Evolutionary conservation across 2,113 vertebrate species (phyloP).

Genomic region (Zosterops pallidus): DNA sequence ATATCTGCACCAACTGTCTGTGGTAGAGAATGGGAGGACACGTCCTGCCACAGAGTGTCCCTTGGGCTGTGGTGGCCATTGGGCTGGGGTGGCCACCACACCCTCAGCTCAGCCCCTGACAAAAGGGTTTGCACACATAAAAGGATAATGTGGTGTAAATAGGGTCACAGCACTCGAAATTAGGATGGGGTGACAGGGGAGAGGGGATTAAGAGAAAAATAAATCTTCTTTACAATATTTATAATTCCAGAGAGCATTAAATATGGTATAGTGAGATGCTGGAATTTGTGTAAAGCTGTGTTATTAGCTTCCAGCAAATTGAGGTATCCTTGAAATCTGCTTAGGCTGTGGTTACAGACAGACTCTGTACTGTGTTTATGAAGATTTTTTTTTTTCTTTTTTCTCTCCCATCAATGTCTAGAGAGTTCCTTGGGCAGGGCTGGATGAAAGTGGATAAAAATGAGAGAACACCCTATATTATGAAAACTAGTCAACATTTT

Average conservation of each 20-base stretch:
- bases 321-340: neutral
- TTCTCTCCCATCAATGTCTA: constrained; percentile 41
- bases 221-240: neutral
- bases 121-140: neutral
- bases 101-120: neutral
- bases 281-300: neutral
- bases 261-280: neutral
- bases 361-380: neutral
- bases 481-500: constrained; percentile 98
- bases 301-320: neutral
- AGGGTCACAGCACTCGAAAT: neutral
- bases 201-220: neutral
- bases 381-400: neutral
- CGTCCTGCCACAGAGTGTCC: too few species aligned
- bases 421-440: constrained; percentile 97
- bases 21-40: too few species aligned
- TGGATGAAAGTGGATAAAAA: constrained; percentile 99
- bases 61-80: accelerated
- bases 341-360: neutral
- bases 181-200: neutral
- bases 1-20: too few species aligned
- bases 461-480: constrained; percentile 92
- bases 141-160: accelerated
- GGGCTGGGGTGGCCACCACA: neutral
- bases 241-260: neutral